phyloP scores from a whole-genome alignment of 2,888 invertebrate genomes.

The Spisula solida region DNA sequence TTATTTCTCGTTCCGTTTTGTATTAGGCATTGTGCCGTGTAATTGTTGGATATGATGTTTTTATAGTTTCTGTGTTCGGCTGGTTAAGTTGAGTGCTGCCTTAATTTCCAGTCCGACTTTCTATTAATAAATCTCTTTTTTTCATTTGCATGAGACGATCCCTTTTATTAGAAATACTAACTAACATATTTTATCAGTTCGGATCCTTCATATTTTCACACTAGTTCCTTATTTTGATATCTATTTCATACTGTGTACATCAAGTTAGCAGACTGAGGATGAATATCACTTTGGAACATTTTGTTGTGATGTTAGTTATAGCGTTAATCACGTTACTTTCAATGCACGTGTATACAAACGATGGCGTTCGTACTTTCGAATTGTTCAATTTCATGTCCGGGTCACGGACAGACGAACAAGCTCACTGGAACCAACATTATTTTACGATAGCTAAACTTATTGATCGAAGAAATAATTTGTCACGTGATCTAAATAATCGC shows the following conservation, averaged over 20 bases:
- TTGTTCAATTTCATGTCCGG: background rate
- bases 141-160: background rate
- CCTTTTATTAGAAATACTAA: background rate
- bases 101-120: too few relatives aligned
- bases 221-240: background rate
- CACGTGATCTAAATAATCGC: constrained; percentile 30
- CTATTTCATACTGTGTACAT: background rate
- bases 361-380: too few relatives aligned
- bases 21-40: too few relatives aligned
- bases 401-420: background rate
- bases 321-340: background rate
- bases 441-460: background rate
- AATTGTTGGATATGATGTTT: too few relatives aligned
- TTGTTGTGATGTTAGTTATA: background rate
- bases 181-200: background rate
- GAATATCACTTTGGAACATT: background rate
- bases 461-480: constrained; percentile 45
- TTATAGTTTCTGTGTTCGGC: too few relatives aligned
- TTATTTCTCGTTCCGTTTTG: too few relatives aligned
- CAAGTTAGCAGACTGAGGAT: background rate
- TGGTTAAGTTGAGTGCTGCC: too few relatives aligned
- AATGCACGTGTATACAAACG: background rate
- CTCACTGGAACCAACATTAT: background rate
- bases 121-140: too few relatives aligned
- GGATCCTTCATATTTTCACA: background rate